Conservation (phyloP, 2,113 vertebrate species). For the Centropus unirufus region DNA sequence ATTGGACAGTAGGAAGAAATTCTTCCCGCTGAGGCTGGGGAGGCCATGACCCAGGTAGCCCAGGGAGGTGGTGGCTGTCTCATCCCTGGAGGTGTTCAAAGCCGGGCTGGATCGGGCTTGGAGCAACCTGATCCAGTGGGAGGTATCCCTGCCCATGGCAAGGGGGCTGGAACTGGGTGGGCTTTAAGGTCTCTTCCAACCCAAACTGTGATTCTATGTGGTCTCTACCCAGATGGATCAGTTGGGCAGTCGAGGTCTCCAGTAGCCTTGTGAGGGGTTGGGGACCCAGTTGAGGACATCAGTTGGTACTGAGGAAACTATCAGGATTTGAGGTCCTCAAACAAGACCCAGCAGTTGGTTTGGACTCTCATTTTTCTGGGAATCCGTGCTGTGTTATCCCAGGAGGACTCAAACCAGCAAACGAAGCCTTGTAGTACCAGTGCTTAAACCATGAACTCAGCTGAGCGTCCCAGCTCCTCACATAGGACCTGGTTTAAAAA, state of each 20-base stretch:
- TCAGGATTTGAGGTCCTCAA: background rate
- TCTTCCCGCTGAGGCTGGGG: too few species aligned
- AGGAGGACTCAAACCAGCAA: background rate
- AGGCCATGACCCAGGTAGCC: too few species aligned
- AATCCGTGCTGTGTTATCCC: background rate
- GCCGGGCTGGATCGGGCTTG: too few species aligned
- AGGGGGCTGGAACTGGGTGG: too few species aligned
- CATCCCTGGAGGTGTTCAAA: too few species aligned
- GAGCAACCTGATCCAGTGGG: too few species aligned
- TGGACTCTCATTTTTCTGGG: background rate
- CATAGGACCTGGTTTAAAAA: too few species aligned
- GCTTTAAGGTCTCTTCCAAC: too few species aligned
- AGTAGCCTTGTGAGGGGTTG: background rate
- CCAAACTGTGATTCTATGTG: too few species aligned
- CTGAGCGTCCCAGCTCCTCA: background rate
- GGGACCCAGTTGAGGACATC: background rate
- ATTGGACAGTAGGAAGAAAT: too few species aligned
- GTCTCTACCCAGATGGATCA: background rate
- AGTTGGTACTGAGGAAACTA: background rate
- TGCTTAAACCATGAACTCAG: rapidly evolving
- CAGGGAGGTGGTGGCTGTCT: too few species aligned
- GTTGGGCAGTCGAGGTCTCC: background rate
- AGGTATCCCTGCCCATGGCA: too few species aligned
- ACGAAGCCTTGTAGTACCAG: background rate
- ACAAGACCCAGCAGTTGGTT: background rate